Conservation (phyloP, 2,113 vertebrate species). For the Carassius auratus region DNA sequence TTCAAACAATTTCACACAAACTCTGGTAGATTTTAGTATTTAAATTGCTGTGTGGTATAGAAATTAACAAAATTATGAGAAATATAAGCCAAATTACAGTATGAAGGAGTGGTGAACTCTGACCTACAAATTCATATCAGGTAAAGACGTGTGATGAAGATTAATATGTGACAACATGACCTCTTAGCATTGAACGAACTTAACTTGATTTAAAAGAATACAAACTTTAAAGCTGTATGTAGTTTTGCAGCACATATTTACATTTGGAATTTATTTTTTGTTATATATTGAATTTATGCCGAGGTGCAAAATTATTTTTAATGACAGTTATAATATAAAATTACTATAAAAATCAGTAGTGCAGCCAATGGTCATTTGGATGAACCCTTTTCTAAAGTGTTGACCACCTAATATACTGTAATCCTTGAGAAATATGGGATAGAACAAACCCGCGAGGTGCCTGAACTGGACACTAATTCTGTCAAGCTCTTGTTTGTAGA, state of each 20-base stretch:
- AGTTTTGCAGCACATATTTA: too few relatives aligned
- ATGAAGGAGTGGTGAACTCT: background rate
- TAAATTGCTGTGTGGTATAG: background rate
- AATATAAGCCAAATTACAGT: background rate
- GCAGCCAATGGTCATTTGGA: background rate
- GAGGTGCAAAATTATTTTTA: too few relatives aligned
- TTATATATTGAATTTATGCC: too few relatives aligned
- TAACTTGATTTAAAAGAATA: too few relatives aligned
- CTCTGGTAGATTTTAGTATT: background rate
- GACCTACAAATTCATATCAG: too few relatives aligned
- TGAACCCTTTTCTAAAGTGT: background rate
- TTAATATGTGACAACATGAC: too few relatives aligned
- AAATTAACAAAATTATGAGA: background rate
- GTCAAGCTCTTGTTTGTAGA: background rate
- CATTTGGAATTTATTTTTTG: too few relatives aligned
- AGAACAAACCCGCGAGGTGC: background rate
- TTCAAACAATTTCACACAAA: background rate
- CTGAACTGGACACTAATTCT: slow-evolving; percentile 18
- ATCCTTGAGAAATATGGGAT: background rate
- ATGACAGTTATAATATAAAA: too few relatives aligned
- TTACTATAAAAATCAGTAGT: too few relatives aligned
- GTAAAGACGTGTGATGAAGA: too few relatives aligned
- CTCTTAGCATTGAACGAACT: too few relatives aligned
- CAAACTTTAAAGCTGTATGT: too few relatives aligned
- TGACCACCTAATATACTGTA: background rate